Base-by-base conservation (phyloP, 1,140 invertebrate genomes). In the Diabrotica virgifera region DNA sequence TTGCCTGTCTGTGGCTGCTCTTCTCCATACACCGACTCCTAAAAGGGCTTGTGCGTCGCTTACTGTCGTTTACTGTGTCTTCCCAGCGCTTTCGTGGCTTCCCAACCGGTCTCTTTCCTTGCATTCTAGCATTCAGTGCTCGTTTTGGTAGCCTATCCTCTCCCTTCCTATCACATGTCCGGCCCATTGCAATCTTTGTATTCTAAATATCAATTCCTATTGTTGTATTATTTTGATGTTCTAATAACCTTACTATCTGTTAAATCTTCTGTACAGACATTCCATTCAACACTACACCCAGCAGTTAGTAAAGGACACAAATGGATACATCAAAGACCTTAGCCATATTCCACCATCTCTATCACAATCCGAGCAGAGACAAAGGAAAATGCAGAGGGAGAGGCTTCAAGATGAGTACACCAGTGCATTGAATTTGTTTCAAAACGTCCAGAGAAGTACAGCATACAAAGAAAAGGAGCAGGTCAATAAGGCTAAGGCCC, bases 271-370 rank as follows among this genome's bases (percentile, higher is more conserved):
- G 82, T 82, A 53, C 71, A 97, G 94, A 53, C 93, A 96, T 81
- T 90, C 96, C 78, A 90, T 97, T 72, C 94, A 95, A 77, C 94
- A 96, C 78, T 97, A 97, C 76, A 98, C 96, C 3, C 92, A 97
- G 75, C 93, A 96, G 72, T 79, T 99, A 69, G 95, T 93, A 0
- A 96, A 96, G 78, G 95, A 98, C 77, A 99, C 96, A 9, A 95
- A 89, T 76, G 85, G 87, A 56, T 86, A 92, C 77, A 82, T 98
- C 54, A 94, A 94, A 81, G 89, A 93, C 63, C 79, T 97, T 61
- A 85, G 85, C 74, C 83, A 84, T 65, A 76, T 91, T 62, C 83
- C 85, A 5, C 57, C 80, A 11, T 76, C 79, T 12, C 51, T 79
- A 38, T 78, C 79, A 24, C 72, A 74, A 51, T 82, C 83, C 12